Evolutionary conservation across 1,140 invertebrate genomes (phyloP), one percentile per base, ranked within the genome.

Genomic region (Hylaeus volcanicus): DNA sequence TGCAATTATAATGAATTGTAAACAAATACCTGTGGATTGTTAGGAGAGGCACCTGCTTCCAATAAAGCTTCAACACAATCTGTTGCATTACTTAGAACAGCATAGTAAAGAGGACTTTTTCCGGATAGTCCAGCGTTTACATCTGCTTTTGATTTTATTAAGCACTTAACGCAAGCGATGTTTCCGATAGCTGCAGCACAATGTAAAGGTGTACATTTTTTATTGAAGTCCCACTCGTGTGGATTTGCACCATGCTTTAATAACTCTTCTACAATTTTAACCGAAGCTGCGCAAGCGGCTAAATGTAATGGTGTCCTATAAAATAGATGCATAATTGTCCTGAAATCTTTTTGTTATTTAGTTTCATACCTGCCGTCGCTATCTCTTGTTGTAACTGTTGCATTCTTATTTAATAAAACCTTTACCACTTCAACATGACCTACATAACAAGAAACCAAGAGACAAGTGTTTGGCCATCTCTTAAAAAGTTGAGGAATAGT

Each of bases 221-320:
- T 93, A 12, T 90, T 92, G 2, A 91, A 92, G 90, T 97, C 97
- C 95, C 95, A 97, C 74, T 93, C 94, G 82, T 95, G 94, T 0
- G 96, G 94, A 87, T 96, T 92, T 0, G 96, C 96, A 48, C 95
- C 95, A 45, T 94, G 88, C 63, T 95, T 94, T 12, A 97, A 88
- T 37, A 97, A 87, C 15, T 96, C 88, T 86, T 94, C 95, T 0
- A 96, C 93, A 78, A 96, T 96, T 72, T 95, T 95, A 41, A 94
- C 91, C 61, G 94, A 95, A 1, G 96, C 96, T n/a, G 94, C 94
- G 85, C 94, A 94, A 69, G 96, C 95, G 56, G 97, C 96, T 83
- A 98, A 94, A 91, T 98, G 97, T 26, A 98, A 90, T 12, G 96
- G 95, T 5, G 96, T 96, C 90, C 96, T 96, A 79, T 26, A 84